These are phyloP conservation scores for Helicoverpa armigera DNA, from an alignment of 1,140 invertebrate species.

Conservation along the genomic window DNA sequence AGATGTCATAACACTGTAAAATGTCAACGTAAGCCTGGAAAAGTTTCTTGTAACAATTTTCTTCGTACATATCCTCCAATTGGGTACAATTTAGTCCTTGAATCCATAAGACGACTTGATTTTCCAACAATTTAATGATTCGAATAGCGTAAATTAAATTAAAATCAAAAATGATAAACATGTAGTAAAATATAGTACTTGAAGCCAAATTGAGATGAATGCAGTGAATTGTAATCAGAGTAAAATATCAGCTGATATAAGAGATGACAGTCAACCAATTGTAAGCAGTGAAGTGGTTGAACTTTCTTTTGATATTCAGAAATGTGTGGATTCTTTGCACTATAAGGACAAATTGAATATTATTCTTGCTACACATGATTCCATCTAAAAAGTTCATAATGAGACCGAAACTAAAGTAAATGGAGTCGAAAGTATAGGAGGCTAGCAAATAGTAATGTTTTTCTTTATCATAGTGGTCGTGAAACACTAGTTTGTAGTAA, in stretches of 20 bases:
- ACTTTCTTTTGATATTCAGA: neutral
- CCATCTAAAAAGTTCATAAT: neutral
- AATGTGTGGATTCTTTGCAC: conserved; percentile 6
- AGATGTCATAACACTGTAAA: neutral
- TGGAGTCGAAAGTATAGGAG: neutral
- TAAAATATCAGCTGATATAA: no score
- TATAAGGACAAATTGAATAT: neutral
- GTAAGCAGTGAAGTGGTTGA: neutral
- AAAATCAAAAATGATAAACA: no score
- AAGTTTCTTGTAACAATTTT: neutral
- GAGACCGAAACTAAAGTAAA: conserved; percentile 1
- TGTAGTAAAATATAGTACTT: no score
- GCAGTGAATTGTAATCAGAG: no score
- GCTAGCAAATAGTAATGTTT: neutral
- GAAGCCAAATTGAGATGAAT: no score
- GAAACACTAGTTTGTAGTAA: neutral
- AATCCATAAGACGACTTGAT: neutral
- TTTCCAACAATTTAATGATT: neutral
- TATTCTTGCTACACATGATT: conserved; percentile 6
- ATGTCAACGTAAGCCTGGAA: neutral
- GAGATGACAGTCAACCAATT: neutral
- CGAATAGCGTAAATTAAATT: no score
- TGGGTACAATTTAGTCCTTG: neutral
- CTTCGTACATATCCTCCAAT: neutral
- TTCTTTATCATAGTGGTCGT: no score